Conservation (phyloP, 1,140 invertebrate genomes). For the Drosophila auraria region DNA sequence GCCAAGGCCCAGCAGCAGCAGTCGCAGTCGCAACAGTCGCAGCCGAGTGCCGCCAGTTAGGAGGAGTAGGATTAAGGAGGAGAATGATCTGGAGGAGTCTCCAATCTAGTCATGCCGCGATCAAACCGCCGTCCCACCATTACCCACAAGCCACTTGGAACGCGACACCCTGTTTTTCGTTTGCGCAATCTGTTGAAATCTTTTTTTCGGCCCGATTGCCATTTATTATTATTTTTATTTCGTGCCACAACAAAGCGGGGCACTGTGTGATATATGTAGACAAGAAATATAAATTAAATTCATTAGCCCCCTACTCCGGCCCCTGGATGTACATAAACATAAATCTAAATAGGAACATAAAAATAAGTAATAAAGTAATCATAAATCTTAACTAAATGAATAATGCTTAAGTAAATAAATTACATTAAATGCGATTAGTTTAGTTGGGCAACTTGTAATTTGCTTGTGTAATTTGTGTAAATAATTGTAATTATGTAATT, state of each 20-base stretch:
- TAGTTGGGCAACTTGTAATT: slow-evolving; percentile 49
- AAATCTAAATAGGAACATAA: slow-evolving; percentile 33
- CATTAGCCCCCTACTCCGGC: slow-evolving; percentile 26
- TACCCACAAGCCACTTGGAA: slow-evolving; percentile 6
- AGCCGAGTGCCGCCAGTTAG: slow-evolving; percentile 65
- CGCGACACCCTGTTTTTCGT: slow-evolving; percentile 70
- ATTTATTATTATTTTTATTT: slow-evolving; percentile 55
- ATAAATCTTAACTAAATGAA: slow-evolving; percentile 58
- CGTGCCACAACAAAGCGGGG: slow-evolving; percentile 37
- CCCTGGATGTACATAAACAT: slow-evolving; percentile 67
- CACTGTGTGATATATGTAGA: slow-evolving; percentile 79
- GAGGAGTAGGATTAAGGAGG: slow-evolving; percentile 14
- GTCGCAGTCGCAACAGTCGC: slow-evolving; percentile 61
- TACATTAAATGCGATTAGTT: slow-evolving; percentile 67
- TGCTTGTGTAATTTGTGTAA: slow-evolving; percentile 66
- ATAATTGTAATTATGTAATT: slow-evolving; percentile 77
- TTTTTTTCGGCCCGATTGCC: slow-evolving; percentile 31
- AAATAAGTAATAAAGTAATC: slow-evolving; percentile 34
- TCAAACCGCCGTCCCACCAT: slow-evolving; percentile 59
- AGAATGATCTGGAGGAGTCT: slow-evolving; percentile 19
- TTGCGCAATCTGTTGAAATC: slow-evolving; percentile 73
- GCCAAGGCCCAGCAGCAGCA: slow-evolving; percentile 79
- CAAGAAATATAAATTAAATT: slow-evolving; percentile 71
- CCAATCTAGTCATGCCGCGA: slow-evolving; percentile 67
- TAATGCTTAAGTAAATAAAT: slow-evolving; percentile 62